Conservation (phyloP, 2,113 vertebrate species). For the Axis porcinus region DNA sequence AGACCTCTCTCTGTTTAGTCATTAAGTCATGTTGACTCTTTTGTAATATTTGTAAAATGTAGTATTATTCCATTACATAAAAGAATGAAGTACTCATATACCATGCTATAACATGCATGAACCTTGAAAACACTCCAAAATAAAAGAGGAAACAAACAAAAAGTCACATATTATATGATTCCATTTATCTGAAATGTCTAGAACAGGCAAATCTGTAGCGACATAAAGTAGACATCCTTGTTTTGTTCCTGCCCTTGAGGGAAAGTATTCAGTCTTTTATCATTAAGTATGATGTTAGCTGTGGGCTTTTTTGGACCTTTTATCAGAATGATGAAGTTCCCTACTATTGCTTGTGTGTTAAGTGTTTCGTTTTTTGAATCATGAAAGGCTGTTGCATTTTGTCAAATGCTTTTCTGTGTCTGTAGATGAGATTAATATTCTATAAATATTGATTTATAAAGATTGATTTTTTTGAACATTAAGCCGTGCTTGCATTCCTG, state of each 20-base stretch:
- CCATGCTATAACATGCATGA: neutral
- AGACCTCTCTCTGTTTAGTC: neutral
- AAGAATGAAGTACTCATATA: neutral
- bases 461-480: neutral
- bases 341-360: neutral
- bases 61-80: neutral
- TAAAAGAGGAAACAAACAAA: neutral
- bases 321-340: neutral
- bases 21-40: neutral
- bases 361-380: neutral
- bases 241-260: neutral
- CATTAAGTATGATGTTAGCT: neutral
- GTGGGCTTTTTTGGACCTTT: neutral
- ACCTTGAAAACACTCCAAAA: neutral
- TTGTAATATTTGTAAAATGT: neutral
- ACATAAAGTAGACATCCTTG: neutral
- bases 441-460: neutral
- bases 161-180: neutral
- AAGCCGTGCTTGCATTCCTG: neutral
- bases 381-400: neutral
- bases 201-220: neutral
- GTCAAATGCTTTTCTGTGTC: neutral
- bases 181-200: neutral
- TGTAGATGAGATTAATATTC: neutral
- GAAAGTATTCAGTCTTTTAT: neutral